Base-by-base conservation (phyloP, 1,140 invertebrate genomes). In the Triops cancriformis region DNA sequence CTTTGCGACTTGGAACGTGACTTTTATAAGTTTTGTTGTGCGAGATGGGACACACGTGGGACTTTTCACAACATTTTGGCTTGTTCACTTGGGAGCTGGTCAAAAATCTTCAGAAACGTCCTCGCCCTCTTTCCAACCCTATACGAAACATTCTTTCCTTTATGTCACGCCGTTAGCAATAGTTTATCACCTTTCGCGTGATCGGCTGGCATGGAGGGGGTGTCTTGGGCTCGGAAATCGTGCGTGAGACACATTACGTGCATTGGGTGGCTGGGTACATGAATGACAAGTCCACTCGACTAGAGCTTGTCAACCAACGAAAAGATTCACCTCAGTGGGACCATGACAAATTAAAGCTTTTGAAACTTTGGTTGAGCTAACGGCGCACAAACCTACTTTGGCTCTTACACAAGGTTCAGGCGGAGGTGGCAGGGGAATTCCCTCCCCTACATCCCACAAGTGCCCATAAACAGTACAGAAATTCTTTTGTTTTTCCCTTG, bases 301-400 rank as follows among this genome's bases (percentile, higher is more conserved):
- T 64, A n/a, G 51, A 14, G 51, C 51, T 64, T 64, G 51, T 64
- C 51, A 64, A 64, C 14, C 23, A 64, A 18, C 51, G 51, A 64
- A 64, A 37, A 64, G 51, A 64, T 23, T 18, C 51, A 6, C 51
- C 51, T n/a, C n/a, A 64, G 51, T 7, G 31, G 7, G 23, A 64
- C 51, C 51, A 64, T 64, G 51, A 64, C 51, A 64, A 64, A 64
- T 64, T 64, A 64, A 64, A 23, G 51, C 51, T 64, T 64, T 64
- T 64, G 51, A 64, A 64, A 64, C n/a, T 23, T 18, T 18, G 51
- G 18, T 64, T 18, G 51, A 23, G 23, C 51, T 23, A 23, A 37
- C 31, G 51, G 51, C 23, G 18, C 51, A 64, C 31, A 37, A 37
- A 14, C 14, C 51, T 14, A 64, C 14, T 64, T 64, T 64, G 9